Evolutionary conservation across 37 sponge, comb jelly and placozoan species (phyloP).

Genomic region (Amphimedon queenslandica): DNA sequence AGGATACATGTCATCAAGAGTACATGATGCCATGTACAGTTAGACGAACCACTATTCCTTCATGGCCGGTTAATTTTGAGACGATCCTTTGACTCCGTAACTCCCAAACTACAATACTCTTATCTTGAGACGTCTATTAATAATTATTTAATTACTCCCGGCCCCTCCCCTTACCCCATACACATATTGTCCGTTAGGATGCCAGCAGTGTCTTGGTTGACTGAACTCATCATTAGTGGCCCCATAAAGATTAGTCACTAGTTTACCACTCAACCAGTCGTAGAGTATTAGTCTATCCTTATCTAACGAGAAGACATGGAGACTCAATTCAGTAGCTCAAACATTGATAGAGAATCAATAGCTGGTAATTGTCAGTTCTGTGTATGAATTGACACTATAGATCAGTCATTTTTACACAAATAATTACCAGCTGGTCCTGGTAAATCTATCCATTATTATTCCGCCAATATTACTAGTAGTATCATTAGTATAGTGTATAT

Average conservation of each 20-base stretch:
- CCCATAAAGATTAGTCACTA: conserved; percentile 83
- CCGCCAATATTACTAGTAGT: too few species aligned
- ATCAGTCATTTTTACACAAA: too few species aligned
- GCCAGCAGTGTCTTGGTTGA: conserved; percentile 93
- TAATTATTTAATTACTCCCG: too few species aligned
- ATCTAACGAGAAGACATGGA: conserved; percentile 53
- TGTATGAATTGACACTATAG: too few species aligned
- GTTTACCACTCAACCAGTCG: conserved; percentile 60
- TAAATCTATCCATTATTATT: too few species aligned
- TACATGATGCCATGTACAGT: too few species aligned
- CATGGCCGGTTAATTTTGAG: conserved; percentile 60
- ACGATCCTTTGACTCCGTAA: conserved; percentile 61
- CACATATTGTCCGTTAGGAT: conserved; percentile 69
- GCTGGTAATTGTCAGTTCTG: too few species aligned
- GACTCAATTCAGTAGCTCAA: too few species aligned
- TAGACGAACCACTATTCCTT: conserved; percentile 66
- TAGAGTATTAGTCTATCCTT: conserved; percentile 64
- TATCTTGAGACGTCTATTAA: conserved; percentile 78
- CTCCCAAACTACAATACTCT: conserved; percentile 83
- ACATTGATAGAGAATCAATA: too few species aligned
- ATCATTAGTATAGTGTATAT: too few species aligned
- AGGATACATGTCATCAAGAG: too few species aligned
- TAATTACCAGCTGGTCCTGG: too few species aligned
- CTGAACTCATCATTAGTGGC: conserved; percentile 80
- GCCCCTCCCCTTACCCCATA: conserved; percentile 89